Evolutionary conservation across 2,888 invertebrate genomes (phyloP).

Genomic region (Caenorhabditis imperialis): DNA sequence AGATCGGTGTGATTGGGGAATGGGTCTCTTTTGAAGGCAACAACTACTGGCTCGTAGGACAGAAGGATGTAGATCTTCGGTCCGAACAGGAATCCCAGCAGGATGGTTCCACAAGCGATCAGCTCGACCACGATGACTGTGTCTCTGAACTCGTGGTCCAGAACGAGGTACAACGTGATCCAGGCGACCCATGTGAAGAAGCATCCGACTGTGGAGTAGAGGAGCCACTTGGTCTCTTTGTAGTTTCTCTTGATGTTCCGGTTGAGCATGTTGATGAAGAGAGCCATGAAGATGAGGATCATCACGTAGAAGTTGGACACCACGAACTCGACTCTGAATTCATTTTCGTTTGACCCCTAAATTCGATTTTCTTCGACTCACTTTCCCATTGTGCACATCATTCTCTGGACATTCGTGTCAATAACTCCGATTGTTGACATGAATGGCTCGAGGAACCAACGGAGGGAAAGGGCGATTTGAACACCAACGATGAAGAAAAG

Average conservation of each 20-base stretch:
- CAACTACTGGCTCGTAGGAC: slow-evolving; percentile 77
- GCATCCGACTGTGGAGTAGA: slow-evolving; percentile 71
- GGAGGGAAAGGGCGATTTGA: slow-evolving; percentile 72
- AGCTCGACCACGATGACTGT: slow-evolving; percentile 70
- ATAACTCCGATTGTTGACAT: slow-evolving; percentile 64
- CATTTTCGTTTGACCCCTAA: too few relatives aligned
- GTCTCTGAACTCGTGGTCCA: slow-evolving; percentile 58
- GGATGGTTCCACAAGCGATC: slow-evolving; percentile 71
- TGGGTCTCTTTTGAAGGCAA: slow-evolving; percentile 71
- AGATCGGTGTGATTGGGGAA: slow-evolving; percentile 60
- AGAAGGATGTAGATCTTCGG: slow-evolving; percentile 78
- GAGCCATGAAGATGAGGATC: slow-evolving; percentile 73
- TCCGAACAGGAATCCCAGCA: slow-evolving; percentile 77
- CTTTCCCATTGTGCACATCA: slow-evolving; percentile 68
- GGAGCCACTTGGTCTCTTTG: slow-evolving; percentile 77
- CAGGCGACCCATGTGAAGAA: slow-evolving; percentile 70
- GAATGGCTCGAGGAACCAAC: slow-evolving; percentile 71
- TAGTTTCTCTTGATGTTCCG: slow-evolving; percentile 77
- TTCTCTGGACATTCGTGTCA: slow-evolving; percentile 58
- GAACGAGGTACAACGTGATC: slow-evolving; percentile 65
- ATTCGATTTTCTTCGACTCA: slow-evolving; percentile 13
- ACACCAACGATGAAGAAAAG: slow-evolving; percentile 76
- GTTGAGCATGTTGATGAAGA: slow-evolving; percentile 72
- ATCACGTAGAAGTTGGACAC: slow-evolving; percentile 71
- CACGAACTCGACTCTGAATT: slow-evolving; percentile 64